Conservation (phyloP, 1,140 invertebrate genomes). For the Papilio helenus region DNA sequence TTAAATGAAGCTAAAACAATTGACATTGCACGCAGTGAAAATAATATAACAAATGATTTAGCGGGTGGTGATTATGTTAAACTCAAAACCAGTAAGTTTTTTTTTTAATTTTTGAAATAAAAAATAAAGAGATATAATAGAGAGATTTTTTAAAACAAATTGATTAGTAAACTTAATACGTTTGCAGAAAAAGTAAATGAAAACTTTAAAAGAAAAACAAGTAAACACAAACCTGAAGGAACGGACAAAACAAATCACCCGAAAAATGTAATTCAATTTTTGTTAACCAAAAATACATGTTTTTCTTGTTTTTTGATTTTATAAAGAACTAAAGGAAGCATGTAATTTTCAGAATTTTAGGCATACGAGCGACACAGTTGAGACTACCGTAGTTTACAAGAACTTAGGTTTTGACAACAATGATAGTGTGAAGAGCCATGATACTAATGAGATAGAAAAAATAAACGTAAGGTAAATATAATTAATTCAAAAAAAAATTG, state of each 20-base stretch:
- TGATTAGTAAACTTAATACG: not conserved
- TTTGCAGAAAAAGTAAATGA: not conserved
- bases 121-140: too few species aligned
- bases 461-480: not conserved
- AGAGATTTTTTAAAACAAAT: not conserved
- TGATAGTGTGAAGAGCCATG: conserved; percentile 34
- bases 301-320: too few species aligned
- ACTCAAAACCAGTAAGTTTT: not conserved
- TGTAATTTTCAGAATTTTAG: not conserved
- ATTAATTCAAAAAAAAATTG: not conserved
- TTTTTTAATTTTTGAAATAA: too few species aligned
- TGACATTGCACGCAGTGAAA: not conserved
- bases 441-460: not conserved
- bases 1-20: not conserved
- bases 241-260: not conserved
- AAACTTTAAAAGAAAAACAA: not conserved
- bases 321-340: not conserved
- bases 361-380: not conserved
- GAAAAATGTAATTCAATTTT: not conserved
- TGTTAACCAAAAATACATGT: too few species aligned
- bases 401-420: conserved; percentile 2
- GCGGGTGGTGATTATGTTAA: conserved; percentile 41
- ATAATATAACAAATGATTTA: conserved; percentile 24
- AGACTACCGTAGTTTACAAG: not conserved
- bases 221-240: not conserved